Conservation (phyloP, 2,888 invertebrate species). For the Entomobrya proxima region DNA sequence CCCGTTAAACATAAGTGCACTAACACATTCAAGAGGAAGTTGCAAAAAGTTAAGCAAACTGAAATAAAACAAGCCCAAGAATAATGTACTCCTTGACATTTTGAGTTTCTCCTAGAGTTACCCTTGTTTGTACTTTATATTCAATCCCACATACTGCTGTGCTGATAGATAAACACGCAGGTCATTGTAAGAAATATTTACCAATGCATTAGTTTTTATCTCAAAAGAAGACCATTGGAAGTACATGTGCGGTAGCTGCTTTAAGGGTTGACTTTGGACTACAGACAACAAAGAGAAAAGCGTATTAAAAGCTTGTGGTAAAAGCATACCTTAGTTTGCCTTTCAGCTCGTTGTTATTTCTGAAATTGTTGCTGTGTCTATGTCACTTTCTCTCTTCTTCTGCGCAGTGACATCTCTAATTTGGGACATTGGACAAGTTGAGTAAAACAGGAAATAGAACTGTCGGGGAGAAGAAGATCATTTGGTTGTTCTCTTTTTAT, state of each 20-base stretch:
- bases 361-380: conserved; percentile 3
- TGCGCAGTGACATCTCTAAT: conserved; percentile 46
- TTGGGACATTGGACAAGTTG: conserved; percentile 33
- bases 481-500: neutral
- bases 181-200: neutral
- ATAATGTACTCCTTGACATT: conserved; percentile 51
- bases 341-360: no score
- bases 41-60: neutral
- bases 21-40: conserved; percentile 1
- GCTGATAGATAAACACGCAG: neutral
- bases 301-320: neutral
- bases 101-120: conserved; percentile 40
- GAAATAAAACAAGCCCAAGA: neutral
- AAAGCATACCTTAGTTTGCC: neutral
- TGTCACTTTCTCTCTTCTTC: conserved; percentile 40
- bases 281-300: neutral
- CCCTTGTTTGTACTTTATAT: conserved; percentile 3
- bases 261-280: neutral
- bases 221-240: neutral
- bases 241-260: neutral
- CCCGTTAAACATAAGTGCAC: neutral
- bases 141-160: neutral
- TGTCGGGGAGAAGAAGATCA: conserved; percentile 14
- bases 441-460: conserved; percentile 49
- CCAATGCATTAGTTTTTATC: neutral